Conservation (phyloP, 2,888 invertebrate genomes). For the Cabera pusaria region DNA sequence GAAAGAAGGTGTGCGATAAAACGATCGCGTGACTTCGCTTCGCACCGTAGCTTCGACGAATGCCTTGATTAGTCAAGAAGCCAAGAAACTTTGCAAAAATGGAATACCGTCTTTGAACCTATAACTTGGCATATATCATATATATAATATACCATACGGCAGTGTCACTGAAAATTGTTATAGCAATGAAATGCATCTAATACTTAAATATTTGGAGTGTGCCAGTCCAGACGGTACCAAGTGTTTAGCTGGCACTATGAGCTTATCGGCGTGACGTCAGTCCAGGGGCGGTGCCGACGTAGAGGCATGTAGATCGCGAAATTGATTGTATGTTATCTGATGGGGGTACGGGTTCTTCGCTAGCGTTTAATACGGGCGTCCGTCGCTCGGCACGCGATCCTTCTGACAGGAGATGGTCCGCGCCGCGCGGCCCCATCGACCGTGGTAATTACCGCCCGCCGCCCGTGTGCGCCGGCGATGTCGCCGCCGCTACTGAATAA, state of each 20-base stretch:
- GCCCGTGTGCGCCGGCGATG: constrained; percentile 75
- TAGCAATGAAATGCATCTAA: constrained; percentile 13
- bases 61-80: constrained; percentile 70
- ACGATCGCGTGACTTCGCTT: constrained; percentile 76
- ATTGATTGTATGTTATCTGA: constrained; percentile 82
- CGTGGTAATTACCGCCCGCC: constrained; percentile 73
- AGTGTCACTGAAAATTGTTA: constrained; percentile 14
- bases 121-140: constrained; percentile 2
- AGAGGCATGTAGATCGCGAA: constrained; percentile 81
- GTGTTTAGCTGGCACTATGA: constrained; percentile 72
- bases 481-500: constrained; percentile 54
- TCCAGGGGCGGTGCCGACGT: constrained; percentile 76
- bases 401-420: constrained; percentile 79
- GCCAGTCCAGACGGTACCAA: constrained; percentile 64
- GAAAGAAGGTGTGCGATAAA: constrained; percentile 79
- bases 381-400: constrained; percentile 75
- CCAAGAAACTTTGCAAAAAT: too few species aligned
- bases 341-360: constrained; percentile 80
- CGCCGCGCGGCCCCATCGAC: constrained; percentile 61
- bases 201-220: constrained; percentile 43
- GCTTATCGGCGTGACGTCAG: constrained; percentile 77
- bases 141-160: too few species aligned
- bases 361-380: constrained; percentile 80
- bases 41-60: constrained; percentile 64
- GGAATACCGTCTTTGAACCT: too few species aligned